Conservation (phyloP, 2,113 vertebrate species). For the Calypte anna region DNA sequence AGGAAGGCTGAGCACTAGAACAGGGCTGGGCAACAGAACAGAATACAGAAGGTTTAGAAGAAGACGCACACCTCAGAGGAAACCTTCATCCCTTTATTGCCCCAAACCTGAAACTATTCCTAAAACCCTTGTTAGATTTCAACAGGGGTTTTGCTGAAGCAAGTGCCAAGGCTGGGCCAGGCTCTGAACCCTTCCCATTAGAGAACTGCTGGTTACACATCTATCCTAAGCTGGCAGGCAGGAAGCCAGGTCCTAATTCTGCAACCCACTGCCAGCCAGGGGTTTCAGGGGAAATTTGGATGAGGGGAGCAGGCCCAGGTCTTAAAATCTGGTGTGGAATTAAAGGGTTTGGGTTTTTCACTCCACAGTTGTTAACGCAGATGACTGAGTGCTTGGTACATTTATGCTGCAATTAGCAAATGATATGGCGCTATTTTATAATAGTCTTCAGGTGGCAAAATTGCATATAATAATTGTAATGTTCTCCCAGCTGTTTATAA, state of each 20-base stretch:
- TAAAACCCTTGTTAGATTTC: background rate
- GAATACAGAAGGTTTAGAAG: background rate
- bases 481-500: slow-evolving; percentile 52
- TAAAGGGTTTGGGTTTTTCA: background rate
- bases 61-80: background rate
- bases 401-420: slow-evolving; percentile 49
- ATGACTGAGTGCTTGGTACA: background rate
- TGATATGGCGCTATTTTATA: background rate
- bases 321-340: background rate
- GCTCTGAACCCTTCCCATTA: background rate
- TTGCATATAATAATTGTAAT: background rate
- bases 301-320: background rate
- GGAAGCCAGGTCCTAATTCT: background rate
- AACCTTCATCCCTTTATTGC: background rate
- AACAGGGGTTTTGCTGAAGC: background rate
- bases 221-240: background rate
- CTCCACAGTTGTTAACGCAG: background rate
- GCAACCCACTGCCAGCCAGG: background rate
- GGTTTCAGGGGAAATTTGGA: background rate
- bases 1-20: background rate
- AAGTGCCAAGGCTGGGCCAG: background rate
- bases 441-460: slow-evolving; percentile 59
- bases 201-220: background rate
- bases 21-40: background rate
- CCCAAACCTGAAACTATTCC: background rate